These are phyloP conservation scores for Trilocha varians DNA, from an alignment of 2,888 invertebrate species.

Conservation along the genomic window DNA sequence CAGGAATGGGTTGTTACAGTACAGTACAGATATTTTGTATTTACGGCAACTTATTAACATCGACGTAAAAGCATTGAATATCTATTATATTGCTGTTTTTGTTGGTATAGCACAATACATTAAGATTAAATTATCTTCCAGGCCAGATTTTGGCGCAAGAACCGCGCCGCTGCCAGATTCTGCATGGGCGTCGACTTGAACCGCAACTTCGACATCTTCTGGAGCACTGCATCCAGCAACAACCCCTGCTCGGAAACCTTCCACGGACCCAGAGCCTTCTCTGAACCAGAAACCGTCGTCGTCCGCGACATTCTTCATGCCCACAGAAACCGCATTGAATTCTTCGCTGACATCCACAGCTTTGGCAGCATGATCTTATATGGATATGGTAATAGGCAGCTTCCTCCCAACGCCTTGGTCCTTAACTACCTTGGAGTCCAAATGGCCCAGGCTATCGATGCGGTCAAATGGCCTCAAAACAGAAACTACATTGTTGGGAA, in stretches of 20 bases:
- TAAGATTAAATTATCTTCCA: constrained; percentile 26
- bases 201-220: constrained; percentile 80
- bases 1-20: too few relatives aligned
- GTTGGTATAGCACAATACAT: constrained; percentile 2
- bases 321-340: constrained; percentile 58
- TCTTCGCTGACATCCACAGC: constrained; percentile 83
- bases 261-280: constrained; percentile 76
- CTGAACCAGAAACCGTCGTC: constrained; percentile 76
- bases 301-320: constrained; percentile 71
- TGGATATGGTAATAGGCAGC: constrained; percentile 43
- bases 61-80: too few relatives aligned
- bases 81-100: too few relatives aligned
- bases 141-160: constrained; percentile 79
- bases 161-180: constrained; percentile 51
- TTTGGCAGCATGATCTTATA: constrained; percentile 76
- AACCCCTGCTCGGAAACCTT: constrained; percentile 74
- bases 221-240: constrained; percentile 71
- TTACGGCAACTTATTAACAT: too few relatives aligned
- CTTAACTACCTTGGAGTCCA: constrained; percentile 45
- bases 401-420: constrained; percentile 62
- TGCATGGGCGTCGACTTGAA: constrained; percentile 84
- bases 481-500: constrained; percentile 66
- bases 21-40: too few relatives aligned
- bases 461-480: constrained; percentile 50
- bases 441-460: constrained; percentile 57